Conservation (phyloP, 2,888 invertebrate species). For the Lysandra coridon region DNA sequence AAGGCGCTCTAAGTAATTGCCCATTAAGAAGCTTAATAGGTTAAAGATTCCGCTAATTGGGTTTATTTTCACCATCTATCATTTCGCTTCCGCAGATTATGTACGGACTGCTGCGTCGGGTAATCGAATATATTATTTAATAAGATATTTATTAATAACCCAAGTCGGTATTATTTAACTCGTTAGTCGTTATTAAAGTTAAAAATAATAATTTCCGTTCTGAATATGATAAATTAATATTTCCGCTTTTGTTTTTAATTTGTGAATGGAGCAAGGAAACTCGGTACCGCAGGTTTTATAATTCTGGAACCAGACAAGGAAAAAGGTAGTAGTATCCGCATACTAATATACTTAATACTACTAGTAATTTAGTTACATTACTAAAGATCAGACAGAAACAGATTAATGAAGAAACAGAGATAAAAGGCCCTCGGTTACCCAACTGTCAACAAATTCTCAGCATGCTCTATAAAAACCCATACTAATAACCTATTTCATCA, state of each 20-base stretch:
- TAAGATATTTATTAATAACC: not conserved
- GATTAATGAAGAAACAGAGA: not conserved
- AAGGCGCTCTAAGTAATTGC: slow-evolving; percentile 42
- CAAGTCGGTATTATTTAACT: not conserved
- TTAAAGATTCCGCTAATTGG: slow-evolving; percentile 43
- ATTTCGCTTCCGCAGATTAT: slow-evolving; percentile 35
- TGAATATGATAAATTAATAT: not conserved
- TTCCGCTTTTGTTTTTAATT: not conserved
- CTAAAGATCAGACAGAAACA: not conserved
- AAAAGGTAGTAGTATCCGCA: not conserved
- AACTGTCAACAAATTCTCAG: slow-evolving; percentile 14
- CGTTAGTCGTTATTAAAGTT: not conserved
- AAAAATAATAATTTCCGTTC: not conserved
- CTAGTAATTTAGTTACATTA: not conserved
- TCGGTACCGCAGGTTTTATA: not conserved
- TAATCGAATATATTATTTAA: slow-evolving; percentile 12
- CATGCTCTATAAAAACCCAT: slow-evolving; percentile 19
- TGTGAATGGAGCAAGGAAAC: not conserved
- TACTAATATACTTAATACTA: not conserved
- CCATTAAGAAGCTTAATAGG: slow-evolving; percentile 43
- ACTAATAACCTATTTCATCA: slow-evolving; percentile 26
- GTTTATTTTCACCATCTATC: slow-evolving; percentile 43
- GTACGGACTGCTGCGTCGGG: not conserved
- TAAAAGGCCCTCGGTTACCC: not conserved
- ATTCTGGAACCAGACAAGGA: not conserved